phyloP scores from a whole-genome alignment of 1,140 invertebrate species.

The Drosophila biarmipes region DNA sequence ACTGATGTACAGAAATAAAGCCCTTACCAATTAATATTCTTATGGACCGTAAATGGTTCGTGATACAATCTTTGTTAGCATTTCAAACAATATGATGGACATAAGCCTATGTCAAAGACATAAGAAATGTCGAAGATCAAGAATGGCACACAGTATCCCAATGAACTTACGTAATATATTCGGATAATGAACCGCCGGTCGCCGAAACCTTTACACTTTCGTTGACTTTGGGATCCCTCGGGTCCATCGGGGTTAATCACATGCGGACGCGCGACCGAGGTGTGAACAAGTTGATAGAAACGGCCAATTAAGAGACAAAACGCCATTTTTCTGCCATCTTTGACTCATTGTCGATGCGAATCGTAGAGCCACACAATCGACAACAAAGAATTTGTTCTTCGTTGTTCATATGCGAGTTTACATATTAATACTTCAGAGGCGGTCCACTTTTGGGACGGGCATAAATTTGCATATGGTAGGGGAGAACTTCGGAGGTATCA shows the following conservation, averaged over 20 bases:
- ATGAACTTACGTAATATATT: slow-evolving; percentile 24
- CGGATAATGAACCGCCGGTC: slow-evolving; percentile 7
- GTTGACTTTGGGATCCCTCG: slow-evolving; percentile 43
- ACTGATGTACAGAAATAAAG: slow-evolving; percentile 68
- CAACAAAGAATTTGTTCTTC: slow-evolving; percentile 34
- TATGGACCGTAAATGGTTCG: not conserved
- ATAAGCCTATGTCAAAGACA: slow-evolving; percentile 15
- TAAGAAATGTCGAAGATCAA: not conserved
- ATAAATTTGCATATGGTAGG: slow-evolving; percentile 41
- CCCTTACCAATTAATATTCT: slow-evolving; percentile 38
- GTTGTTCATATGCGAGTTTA: slow-evolving; percentile 9
- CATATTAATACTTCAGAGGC: slow-evolving; percentile 38
- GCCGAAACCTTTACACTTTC: slow-evolving; percentile 65
- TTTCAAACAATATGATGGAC: too few relatives aligned
- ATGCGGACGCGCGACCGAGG: slow-evolving; percentile 52
- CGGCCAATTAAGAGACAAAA: slow-evolving; percentile 54
- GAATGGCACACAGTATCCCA: not conserved
- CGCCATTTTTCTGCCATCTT: slow-evolving; percentile 27
- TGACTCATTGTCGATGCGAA: slow-evolving; percentile 2
- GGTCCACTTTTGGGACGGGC: slow-evolving; percentile 33
- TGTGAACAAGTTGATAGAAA: slow-evolving; percentile 37
- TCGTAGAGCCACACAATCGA: slow-evolving; percentile 24
- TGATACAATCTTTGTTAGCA: too few relatives aligned
- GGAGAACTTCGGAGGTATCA: slow-evolving; percentile 30
- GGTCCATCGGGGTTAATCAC: slow-evolving; percentile 54